Conservation (phyloP, 2,888 invertebrate genomes). For the Eulithis prunata region DNA sequence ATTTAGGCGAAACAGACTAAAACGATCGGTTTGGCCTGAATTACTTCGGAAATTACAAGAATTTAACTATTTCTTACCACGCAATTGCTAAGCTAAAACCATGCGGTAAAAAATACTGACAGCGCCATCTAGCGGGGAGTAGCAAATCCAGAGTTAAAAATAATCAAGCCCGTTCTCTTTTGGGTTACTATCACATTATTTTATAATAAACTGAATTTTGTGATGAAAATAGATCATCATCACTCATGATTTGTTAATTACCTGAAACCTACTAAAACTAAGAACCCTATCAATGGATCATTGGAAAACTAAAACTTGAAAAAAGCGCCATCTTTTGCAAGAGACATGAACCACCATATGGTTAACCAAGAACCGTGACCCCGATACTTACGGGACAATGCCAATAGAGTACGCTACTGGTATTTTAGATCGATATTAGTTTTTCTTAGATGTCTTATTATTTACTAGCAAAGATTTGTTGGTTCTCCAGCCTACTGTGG, state of each 20-base stretch:
- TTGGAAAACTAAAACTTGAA: background rate
- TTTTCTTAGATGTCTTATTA: no score
- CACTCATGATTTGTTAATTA: constrained; percentile 35
- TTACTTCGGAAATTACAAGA: constrained; percentile 31
- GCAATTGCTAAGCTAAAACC: constrained; percentile 14
- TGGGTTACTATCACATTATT: no score
- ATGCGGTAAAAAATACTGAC: constrained; percentile 1
- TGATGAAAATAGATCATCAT: background rate
- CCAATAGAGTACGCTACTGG: constrained; percentile 47
- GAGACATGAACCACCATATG: constrained; percentile 33
- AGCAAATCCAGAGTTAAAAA: constrained; percentile 10
- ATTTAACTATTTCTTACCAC: constrained; percentile 29
- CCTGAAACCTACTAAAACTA: constrained; percentile 48
- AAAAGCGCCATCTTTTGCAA: constrained; percentile 51
- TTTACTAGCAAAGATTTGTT: no score
- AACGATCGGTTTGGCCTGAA: constrained; percentile 36
- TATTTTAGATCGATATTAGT: constrained; percentile 19
- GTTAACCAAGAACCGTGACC: constrained; percentile 6
- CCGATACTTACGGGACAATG: constrained; percentile 15
- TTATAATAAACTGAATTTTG: no score
- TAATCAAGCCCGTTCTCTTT: no score
- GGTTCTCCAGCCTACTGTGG: no score
- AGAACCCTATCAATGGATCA: background rate
- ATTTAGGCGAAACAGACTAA: constrained; percentile 30
- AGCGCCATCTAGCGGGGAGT: constrained; percentile 42